Conservation (phyloP, 2,113 vertebrate genomes). For the Thunnus maccoyii region DNA sequence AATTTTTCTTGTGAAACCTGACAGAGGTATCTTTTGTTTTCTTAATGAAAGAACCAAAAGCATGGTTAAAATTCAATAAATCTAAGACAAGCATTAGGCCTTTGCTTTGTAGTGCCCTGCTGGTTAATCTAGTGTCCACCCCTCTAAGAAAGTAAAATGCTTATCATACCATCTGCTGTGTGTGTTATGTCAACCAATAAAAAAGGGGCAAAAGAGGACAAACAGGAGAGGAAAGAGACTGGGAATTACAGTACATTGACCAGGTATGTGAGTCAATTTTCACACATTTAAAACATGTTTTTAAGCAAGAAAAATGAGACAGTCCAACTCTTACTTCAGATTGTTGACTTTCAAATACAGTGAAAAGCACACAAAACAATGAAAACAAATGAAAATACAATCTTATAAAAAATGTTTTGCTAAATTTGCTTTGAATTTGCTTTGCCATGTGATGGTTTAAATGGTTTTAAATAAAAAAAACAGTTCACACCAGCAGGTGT, state of each 20-base stretch:
- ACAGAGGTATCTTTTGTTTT: slow-evolving; percentile 13
- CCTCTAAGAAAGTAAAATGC: slow-evolving; percentile 26
- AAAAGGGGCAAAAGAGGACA: neutral
- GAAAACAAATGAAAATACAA: too few relatives aligned
- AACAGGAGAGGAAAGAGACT: too few relatives aligned
- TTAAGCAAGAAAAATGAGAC: neutral
- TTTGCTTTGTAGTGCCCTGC: neutral
- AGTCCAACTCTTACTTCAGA: neutral
- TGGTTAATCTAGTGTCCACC: slow-evolving; percentile 35
- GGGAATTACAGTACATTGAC: too few relatives aligned
- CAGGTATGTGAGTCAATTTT: too few relatives aligned
- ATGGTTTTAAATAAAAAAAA: too few relatives aligned
- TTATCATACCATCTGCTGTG: slow-evolving; percentile 44
- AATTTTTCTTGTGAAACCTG: slow-evolving; percentile 1
- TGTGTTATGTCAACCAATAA: neutral
- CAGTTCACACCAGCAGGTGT: too few relatives aligned
- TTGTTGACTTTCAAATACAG: neutral
- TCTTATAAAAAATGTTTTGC: too few relatives aligned
- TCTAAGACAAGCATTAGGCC: slow-evolving; percentile 5
- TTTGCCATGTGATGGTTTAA: too few relatives aligned
- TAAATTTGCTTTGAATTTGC: too few relatives aligned
- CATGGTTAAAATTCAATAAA: slow-evolving; percentile 23
- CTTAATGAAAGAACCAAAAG: slow-evolving; percentile 1
- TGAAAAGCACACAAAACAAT: too few relatives aligned
- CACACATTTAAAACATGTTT: too few relatives aligned